Evolutionary conservation across 1,140 invertebrate genomes (phyloP).

Genomic region (Brachionus rotundiformis): DNA sequence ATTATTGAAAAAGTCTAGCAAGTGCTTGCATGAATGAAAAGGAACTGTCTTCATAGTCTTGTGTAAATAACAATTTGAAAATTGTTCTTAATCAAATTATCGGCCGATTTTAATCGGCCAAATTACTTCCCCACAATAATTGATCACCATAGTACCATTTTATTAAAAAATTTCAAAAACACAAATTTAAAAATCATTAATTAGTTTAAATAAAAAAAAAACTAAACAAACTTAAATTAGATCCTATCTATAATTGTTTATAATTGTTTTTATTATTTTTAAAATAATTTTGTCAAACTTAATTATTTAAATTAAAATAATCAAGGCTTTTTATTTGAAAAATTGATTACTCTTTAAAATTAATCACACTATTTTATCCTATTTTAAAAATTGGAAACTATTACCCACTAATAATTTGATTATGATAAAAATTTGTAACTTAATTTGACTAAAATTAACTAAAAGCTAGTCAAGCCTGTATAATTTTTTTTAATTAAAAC

Average conservation of each 20-base stretch:
- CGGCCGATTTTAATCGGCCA: background rate
- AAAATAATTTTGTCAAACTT: too few species aligned
- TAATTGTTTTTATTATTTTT: background rate
- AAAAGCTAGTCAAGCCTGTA: background rate
- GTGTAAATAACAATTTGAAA: background rate
- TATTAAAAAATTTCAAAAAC: background rate
- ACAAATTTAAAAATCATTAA: background rate
- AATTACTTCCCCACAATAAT: background rate
- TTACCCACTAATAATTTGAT: background rate
- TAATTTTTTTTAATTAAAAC: background rate
- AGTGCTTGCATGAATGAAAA: background rate
- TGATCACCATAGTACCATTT: background rate
- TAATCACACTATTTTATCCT: background rate
- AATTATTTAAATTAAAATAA: too few species aligned
- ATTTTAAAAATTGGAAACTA: background rate
- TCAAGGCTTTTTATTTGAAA: background rate
- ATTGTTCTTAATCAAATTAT: conserved; percentile 8
- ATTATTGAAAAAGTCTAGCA: conserved; percentile 38
- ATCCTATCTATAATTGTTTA: background rate
- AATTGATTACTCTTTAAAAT: background rate
- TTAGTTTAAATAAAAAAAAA: too few species aligned
- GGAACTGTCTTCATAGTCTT: conserved; percentile 1
- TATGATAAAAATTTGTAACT: background rate
- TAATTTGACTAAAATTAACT: conserved; percentile 1
- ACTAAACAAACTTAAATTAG: too few species aligned